Evolutionary conservation across 1,140 invertebrate genomes (phyloP).

Genomic region (Caerostris extrusa): DNA sequence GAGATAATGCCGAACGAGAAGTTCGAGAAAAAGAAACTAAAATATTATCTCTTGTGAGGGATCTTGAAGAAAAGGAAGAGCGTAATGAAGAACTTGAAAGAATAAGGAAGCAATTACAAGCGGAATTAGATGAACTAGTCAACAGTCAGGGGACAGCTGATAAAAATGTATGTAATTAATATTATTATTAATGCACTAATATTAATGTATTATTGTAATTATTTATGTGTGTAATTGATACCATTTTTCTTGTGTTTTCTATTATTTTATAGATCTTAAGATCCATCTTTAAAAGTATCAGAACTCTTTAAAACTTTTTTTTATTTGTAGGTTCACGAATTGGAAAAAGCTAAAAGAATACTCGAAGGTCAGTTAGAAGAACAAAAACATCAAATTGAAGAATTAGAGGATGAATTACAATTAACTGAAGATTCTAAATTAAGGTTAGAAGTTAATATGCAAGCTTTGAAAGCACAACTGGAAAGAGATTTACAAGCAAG

Average conservation of each 20-base stretch:
- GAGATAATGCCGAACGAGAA: conserved; percentile 95
- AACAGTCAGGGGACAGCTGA: conserved; percentile 97
- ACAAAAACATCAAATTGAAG: conserved; percentile 96
- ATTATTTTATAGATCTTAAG: neutral
- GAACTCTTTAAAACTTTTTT: neutral
- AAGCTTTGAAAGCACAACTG: conserved; percentile 96
- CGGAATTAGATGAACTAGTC: conserved; percentile 96
- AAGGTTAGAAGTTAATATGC: conserved; percentile 98
- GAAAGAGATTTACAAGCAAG: conserved; percentile 95
- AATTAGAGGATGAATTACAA: conserved; percentile 98
- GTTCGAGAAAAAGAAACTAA: conserved; percentile 98
- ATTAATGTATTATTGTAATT: neutral
- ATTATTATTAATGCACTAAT: neutral
- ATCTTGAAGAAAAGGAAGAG: conserved; percentile 94
- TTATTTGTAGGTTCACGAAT: conserved; percentile 86
- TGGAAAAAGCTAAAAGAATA: conserved; percentile 97
- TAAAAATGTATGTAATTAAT: conserved; percentile 89
- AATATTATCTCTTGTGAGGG: conserved; percentile 93
- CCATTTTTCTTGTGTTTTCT: neutral
- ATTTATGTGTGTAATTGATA: neutral
- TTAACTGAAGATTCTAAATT: conserved; percentile 98
- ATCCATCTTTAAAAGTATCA: neutral
- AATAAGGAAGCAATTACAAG: conserved; percentile 90
- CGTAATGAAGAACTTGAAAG: conserved; percentile 95
- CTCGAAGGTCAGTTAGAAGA: conserved; percentile 96